Evolutionary conservation across 92 coral and sea anemone genomes (phyloP).

Genomic region (Umimayanthus kanabou): DNA sequence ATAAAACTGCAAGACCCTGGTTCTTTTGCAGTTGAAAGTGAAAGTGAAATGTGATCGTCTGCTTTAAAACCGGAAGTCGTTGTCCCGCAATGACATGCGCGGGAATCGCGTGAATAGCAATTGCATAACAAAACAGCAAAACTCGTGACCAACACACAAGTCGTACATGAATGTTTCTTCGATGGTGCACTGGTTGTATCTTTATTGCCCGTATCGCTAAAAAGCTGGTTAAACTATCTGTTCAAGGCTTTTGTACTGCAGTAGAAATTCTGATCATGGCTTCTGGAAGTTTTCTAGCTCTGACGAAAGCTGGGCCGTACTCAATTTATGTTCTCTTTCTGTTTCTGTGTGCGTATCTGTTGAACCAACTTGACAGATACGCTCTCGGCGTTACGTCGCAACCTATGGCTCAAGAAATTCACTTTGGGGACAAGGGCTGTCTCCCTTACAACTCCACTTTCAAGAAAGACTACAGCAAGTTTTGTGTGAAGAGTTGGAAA

Average conservation of each 20-base stretch:
- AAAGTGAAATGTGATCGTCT: too few species aligned
- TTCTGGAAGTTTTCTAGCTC: constrained; percentile 51
- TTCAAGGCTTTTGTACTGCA: constrained; percentile 8
- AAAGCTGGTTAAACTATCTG: background rate
- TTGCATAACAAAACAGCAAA: background rate
- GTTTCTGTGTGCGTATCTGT: constrained; percentile 75
- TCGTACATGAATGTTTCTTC: background rate
- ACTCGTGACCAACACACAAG: background rate
- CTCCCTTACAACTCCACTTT: constrained; percentile 68
- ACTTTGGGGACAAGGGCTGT: constrained; percentile 97
- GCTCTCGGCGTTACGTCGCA: constrained; percentile 87
- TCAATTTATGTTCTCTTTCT: constrained; percentile 81
- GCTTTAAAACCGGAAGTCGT: background rate
- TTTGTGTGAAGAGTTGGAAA: constrained; percentile 77
- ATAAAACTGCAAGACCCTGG: too few species aligned
- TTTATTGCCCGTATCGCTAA: background rate
- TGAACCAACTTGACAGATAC: constrained; percentile 92
- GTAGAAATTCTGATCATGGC: constrained; percentile 58
- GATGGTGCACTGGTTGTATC: background rate
- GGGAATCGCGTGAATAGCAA: background rate
- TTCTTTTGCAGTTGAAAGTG: too few species aligned
- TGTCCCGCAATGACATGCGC: background rate
- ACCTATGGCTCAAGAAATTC: constrained; percentile 95
- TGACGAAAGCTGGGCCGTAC: constrained; percentile 80
- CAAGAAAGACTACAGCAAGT: constrained; percentile 58